Percentiles rank a stretch among this genome's conserved stretches.
Evolutionary conservation across 2,113 vertebrate species (phyloP).

Genomic region (Gracilinanus agilis): DNA sequence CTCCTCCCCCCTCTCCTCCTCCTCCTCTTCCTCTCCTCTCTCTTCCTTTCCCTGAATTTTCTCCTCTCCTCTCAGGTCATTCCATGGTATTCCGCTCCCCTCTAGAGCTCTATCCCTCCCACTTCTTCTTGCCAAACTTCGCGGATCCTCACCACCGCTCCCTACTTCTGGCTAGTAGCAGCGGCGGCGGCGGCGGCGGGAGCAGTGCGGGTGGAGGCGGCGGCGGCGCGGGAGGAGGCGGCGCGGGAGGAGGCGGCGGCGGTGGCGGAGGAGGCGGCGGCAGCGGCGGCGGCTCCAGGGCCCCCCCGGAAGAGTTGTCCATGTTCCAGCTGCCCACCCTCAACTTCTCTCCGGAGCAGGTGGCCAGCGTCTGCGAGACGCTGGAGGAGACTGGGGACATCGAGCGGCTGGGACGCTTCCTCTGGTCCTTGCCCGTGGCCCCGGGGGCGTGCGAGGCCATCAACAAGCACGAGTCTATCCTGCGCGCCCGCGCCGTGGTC

Average conservation of each 20-base stretch:
- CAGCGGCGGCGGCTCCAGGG: constrained; percentile 86
- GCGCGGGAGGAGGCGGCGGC: constrained; percentile 86
- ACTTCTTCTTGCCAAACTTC: constrained; percentile 99
- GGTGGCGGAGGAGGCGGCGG: constrained; percentile 89
- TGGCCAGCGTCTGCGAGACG: constrained; percentile 99
- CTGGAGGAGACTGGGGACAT: constrained; percentile 99
- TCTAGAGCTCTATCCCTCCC: constrained; percentile 99
- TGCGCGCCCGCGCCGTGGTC: constrained; percentile 97
- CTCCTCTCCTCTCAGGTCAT: constrained; percentile 94
- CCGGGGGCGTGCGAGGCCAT: constrained; percentile 99
- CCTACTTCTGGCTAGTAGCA: constrained; percentile 94
- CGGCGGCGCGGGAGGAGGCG: constrained; percentile 82
- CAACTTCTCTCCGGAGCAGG: constrained; percentile 99
- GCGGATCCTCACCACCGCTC: constrained; percentile 92
- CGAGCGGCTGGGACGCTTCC: constrained; percentile 98
- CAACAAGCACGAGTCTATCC: constrained; percentile 99
- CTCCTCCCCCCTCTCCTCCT: constrained; percentile 66
- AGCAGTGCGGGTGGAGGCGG: constrained; percentile 85
- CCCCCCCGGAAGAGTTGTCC: constrained; percentile 99
- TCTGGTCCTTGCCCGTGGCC: constrained; percentile 99
- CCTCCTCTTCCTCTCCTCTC: constrained; percentile 82
- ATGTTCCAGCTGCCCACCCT: constrained; percentile 99
- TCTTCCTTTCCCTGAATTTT: constrained; percentile 92
- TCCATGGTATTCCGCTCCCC: constrained; percentile 99
- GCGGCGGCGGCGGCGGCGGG: constrained; percentile 86